Evolutionary conservation across 2,888 invertebrate species (phyloP), one percentile per base, ranked within the genome.

Genomic region (Ptilodon capucinus): DNA sequence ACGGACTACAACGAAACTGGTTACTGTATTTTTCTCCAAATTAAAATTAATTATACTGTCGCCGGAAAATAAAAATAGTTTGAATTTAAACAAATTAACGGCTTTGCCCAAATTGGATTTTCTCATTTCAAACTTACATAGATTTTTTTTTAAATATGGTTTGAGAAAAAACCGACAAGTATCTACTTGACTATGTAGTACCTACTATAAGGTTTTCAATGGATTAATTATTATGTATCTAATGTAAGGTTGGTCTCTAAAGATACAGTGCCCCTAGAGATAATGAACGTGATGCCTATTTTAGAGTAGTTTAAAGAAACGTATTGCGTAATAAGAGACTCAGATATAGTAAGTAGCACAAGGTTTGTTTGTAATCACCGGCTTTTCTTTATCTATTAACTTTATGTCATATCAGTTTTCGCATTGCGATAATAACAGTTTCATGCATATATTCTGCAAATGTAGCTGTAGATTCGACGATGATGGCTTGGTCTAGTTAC

Each of bases 11-110:
- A 54, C 49, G 60, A 65, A 60, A 50, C 46, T 57, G 43, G 51
- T 51, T 32, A 35, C 57, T 52, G 43, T 64, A 46, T 58, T 72
- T 68, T 54, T 51, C 46, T 54, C 54, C 57, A 57, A 52, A 54
- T 40, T 54, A 61, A 54, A 55, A 43, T 53, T 44, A 44, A 59
- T 59, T 56, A 50, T 55, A 44, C 34, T 46, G 50, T 44, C 44
- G 39, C 38, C 47, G 50, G 47, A 59, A 49, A 61, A 54, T 46
- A 64, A 45, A 0, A 8, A 48, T 32, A 7, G 32, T 47, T 35
- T 53, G 41, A 35, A 43, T 6, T 23, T 23, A 6, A 5, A 23
- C 6, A 23, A n/a, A 48, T 47, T 55, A 34, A 49, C 35, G 19
- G 34, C 35, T 53, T 50, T 25, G 23, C 39, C 48, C 47, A 52